Evolutionary conservation across 2,888 invertebrate genomes (phyloP).

Genomic region (Patella ulyssiponensis): DNA sequence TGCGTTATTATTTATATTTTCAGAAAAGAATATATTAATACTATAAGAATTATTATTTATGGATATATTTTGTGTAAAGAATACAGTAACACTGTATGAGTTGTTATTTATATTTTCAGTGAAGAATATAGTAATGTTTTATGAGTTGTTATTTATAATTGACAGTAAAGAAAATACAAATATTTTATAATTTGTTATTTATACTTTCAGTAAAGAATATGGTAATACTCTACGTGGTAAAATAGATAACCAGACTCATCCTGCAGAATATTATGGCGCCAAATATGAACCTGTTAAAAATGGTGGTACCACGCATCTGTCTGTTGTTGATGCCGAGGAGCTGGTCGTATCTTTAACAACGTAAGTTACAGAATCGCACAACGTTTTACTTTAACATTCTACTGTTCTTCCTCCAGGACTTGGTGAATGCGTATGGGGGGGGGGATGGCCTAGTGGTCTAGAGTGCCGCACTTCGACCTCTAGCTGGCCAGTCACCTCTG

Average conservation of each 20-base stretch:
- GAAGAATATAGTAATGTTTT: too few relatives aligned
- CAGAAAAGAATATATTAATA: slow-evolving; percentile 52
- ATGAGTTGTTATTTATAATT: too few relatives aligned
- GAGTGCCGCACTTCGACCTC: too few relatives aligned
- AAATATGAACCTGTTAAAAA: slow-evolving; percentile 35
- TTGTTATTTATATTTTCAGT: too few relatives aligned
- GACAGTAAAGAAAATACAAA: too few relatives aligned
- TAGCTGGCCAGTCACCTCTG: too few relatives aligned
- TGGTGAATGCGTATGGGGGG: too few relatives aligned
- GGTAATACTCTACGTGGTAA: slow-evolving; percentile 49
- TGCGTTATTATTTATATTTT: slow-evolving; percentile 15
- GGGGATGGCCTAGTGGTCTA: too few relatives aligned
- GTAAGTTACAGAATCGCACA: slow-evolving; percentile 51
- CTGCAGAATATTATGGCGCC: slow-evolving; percentile 39
- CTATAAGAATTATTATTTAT: slow-evolving; percentile 22
- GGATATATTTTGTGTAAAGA: too few relatives aligned
- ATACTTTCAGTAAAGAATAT: slow-evolving; percentile 50
- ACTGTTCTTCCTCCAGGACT: too few relatives aligned
- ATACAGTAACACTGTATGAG: too few relatives aligned
- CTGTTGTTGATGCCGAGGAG: slow-evolving; percentile 67
- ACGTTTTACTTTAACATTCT: not conserved
- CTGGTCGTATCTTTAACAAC: slow-evolving; percentile 65
- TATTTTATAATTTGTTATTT: too few relatives aligned
- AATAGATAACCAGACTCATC: slow-evolving; percentile 40
- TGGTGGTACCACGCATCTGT: slow-evolving; percentile 64